Conservation (phyloP, 2,888 invertebrate species). For the Alentia gelatinosa region DNA sequence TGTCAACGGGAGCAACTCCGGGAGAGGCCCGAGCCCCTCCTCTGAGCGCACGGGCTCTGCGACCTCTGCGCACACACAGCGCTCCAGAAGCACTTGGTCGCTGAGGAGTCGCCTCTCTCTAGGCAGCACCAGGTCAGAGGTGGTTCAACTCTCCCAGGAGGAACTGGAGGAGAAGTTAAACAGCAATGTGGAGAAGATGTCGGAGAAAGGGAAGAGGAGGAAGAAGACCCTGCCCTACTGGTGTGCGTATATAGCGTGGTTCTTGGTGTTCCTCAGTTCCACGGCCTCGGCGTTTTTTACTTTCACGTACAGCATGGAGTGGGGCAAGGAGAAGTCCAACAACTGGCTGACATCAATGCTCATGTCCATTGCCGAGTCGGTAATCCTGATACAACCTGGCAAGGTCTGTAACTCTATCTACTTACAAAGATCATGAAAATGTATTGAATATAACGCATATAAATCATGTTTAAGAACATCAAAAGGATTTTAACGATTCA, state of each 20-base stretch:
- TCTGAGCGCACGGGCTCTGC: not conserved
- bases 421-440: too few species aligned
- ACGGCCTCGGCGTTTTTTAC: slow-evolving; percentile 80
- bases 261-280: slow-evolving; percentile 79
- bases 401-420: too few species aligned
- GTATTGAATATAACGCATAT: too few species aligned
- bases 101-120: slow-evolving; percentile 2
- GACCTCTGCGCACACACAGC: not conserved
- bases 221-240: slow-evolving; percentile 78
- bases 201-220: slow-evolving; percentile 70
- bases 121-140: not conserved
- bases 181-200: not conserved
- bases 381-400: slow-evolving; percentile 82
- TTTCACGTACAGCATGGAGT: slow-evolving; percentile 81
- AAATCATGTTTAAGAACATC: too few species aligned
- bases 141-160: not conserved
- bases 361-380: slow-evolving; percentile 81
- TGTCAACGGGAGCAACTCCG: not conserved
- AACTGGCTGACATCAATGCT: slow-evolving; percentile 82
- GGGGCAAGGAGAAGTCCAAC: slow-evolving; percentile 81
- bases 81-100: not conserved
- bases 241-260: slow-evolving; percentile 80
- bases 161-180: slow-evolving; percentile 41
- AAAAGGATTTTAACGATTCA: too few species aligned
- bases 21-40: not conserved